Evolutionary conservation across 2,113 vertebrate genomes (phyloP), one percentile per base, ranked within the genome.

Genomic region (Chionomys nivalis): DNA sequence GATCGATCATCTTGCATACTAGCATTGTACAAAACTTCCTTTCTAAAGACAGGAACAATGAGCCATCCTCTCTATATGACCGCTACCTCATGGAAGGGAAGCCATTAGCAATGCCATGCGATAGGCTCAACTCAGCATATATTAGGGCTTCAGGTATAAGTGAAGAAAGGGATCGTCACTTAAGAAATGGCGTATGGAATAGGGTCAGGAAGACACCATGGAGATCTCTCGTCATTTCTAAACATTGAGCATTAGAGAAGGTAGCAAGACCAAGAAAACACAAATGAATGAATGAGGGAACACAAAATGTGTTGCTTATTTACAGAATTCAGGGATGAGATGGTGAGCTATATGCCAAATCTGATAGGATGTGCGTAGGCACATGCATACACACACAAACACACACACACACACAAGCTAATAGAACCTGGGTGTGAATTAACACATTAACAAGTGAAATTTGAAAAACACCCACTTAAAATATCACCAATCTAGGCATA

Each of bases 11-110:
- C 26, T 47, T 36, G 0, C 13, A 9, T 87, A 89, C 23, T 47
- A 79, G 68, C 94, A 95, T 79, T 86, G 4, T 26, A 3, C 63
- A 42, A 17, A 26, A 21, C 66, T 94, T 95, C 63, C 47, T 79
- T 93, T 39, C 66, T 78, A 24, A 26, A 75, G 42, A 72, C 16
- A 87, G 31, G 23, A 61, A 4, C 49, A 72, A 33, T 78, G 88
- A 61, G 36, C 58, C 17, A 65, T 33, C 5, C 23, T 93, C 21
- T 21, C 19, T 12, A 8, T 19, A 42, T 17, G 33, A 52, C 23
- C 28, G 36, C n/a, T 66, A 26, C 4, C 16, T 58, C 19, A 14
- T 85, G 33, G 42, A 61, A 70, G 42, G 23, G 17, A 76, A 55
- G 5, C 31, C 65, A 61, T 21, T 39, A 23, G 8, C 23, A 5